phyloP scores from a whole-genome alignment of 1,140 invertebrate species.

The Dreissena rostriformis region DNA sequence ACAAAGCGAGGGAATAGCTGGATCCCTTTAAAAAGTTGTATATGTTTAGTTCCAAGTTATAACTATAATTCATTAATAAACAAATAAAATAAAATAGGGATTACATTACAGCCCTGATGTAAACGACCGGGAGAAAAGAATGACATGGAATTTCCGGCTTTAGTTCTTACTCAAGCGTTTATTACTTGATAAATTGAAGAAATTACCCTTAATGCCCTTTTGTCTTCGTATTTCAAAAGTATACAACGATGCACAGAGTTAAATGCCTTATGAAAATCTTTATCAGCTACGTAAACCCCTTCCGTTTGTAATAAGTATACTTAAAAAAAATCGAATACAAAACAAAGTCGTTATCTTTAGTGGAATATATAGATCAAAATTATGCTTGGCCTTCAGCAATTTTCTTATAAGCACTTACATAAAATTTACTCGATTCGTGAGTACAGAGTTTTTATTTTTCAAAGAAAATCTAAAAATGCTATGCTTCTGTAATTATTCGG shows the following conservation, averaged over 20 bases:
- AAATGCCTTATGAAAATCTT: neutral
- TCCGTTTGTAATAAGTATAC: neutral
- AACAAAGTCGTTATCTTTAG: neutral
- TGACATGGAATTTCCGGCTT: too few species aligned
- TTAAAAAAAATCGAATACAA: neutral
- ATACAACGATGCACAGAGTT: neutral
- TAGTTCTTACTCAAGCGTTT: too few species aligned
- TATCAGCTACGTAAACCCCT: neutral
- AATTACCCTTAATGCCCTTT: too few species aligned
- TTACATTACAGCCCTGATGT: neutral
- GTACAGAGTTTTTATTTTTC: neutral
- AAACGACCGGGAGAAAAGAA: neutral
- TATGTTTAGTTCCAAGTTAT: too few species aligned
- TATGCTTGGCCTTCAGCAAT: neutral
- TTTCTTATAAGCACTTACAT: neutral
- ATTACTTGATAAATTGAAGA: too few species aligned
- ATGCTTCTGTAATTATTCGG: neutral
- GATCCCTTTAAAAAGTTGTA: neutral
- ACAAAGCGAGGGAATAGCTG: neutral
- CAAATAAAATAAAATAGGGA: neutral
- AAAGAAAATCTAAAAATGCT: neutral
- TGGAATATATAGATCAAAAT: neutral
- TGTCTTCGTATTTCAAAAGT: too few species aligned
- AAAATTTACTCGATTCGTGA: neutral
- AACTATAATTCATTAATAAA: constrained; percentile 2